Conservation (phyloP, 2,888 invertebrate species). For the Yponomeuta plumbellus region DNA sequence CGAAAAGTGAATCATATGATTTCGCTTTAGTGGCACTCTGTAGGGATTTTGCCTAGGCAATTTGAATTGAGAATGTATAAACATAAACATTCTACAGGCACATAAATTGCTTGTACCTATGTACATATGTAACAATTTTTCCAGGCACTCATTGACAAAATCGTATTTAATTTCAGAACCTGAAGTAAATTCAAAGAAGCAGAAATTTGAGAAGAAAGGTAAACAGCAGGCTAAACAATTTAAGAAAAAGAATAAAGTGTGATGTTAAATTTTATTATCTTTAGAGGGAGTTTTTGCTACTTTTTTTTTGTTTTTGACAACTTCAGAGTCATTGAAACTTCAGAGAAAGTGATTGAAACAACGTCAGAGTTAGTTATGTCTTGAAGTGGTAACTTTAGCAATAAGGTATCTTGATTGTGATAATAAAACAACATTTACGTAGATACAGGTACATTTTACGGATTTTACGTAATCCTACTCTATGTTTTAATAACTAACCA, state of each 20-base stretch:
- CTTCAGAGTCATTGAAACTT: too few relatives aligned
- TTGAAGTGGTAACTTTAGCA: neutral
- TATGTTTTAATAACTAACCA: neutral
- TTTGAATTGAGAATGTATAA: too few relatives aligned
- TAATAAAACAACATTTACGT: slow-evolving; percentile 26
- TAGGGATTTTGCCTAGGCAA: too few relatives aligned
- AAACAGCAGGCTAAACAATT: slow-evolving; percentile 50
- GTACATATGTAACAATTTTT: too few relatives aligned
- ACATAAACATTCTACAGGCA: too few relatives aligned
- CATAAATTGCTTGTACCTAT: too few relatives aligned
- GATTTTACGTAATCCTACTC: neutral
- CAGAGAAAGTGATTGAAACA: too few relatives aligned
- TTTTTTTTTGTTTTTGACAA: too few relatives aligned
- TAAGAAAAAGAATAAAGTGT: slow-evolving; percentile 50
- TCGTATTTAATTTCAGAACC: slow-evolving; percentile 36
- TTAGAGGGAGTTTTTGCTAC: too few relatives aligned
- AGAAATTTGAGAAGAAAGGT: slow-evolving; percentile 55
- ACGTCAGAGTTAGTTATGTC: too few relatives aligned
- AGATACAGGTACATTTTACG: slow-evolving; percentile 30
- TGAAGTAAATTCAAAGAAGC: slow-evolving; percentile 38
- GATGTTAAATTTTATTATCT: neutral
- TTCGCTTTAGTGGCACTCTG: too few relatives aligned
- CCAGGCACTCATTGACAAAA: neutral
- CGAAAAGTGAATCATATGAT: too few relatives aligned
- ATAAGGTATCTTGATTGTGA: neutral